Evolutionary conservation across 2,113 vertebrate genomes (phyloP).

Genomic region (Platanista minor): DNA sequence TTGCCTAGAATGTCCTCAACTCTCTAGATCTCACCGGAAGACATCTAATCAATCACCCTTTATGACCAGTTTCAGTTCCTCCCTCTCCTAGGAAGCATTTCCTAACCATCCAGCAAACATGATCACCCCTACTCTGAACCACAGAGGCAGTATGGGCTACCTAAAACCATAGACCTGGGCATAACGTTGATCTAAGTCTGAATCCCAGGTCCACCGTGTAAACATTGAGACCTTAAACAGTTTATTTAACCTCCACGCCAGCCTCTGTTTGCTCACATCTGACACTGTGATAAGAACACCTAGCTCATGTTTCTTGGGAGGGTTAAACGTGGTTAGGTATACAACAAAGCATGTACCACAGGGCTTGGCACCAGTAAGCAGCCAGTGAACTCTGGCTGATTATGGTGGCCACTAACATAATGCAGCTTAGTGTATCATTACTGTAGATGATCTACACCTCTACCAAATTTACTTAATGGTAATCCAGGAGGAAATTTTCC

Average conservation of each 20-base stretch:
- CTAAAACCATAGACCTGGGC: neutral
- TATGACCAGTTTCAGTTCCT: neutral
- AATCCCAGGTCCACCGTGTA: neutral
- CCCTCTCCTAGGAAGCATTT: neutral
- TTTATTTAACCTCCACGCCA: neutral
- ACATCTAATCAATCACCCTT: neutral
- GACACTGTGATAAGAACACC: neutral
- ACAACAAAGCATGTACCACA: neutral
- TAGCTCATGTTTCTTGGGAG: neutral
- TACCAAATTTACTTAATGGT: neutral
- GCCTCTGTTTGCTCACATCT: neutral
- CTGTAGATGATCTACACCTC: neutral
- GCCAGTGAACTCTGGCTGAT: neutral
- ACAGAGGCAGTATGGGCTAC: fast-evolving
- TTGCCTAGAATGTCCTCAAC: neutral
- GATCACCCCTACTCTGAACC: neutral
- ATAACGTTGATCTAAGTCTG: neutral
- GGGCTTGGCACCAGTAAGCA: neutral
- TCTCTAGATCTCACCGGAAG: neutral
- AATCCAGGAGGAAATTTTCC: neutral
- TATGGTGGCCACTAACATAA: neutral
- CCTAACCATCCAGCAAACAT: neutral
- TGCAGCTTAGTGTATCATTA: neutral
- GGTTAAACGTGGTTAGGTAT: neutral
- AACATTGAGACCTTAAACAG: neutral